Conservation (phyloP, 2,888 invertebrate genomes). For the Spodoptera littoralis region DNA sequence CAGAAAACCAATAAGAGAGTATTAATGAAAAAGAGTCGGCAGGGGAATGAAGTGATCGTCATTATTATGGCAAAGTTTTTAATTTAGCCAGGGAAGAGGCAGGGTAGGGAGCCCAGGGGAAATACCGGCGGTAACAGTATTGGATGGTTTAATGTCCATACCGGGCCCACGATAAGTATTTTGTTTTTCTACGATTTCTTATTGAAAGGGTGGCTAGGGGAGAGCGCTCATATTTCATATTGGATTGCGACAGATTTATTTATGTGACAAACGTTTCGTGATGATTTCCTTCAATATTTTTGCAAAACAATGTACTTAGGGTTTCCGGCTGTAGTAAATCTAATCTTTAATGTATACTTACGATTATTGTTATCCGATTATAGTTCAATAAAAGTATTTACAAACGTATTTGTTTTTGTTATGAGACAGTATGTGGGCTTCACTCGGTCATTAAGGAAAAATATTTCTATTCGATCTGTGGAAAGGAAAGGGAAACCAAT, state of each 20-base stretch:
- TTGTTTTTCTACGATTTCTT: constrained; percentile 38
- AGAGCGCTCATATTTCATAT: constrained; percentile 34
- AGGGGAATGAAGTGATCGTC: constrained; percentile 38
- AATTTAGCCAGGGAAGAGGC: constrained; percentile 52
- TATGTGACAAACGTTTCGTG: constrained; percentile 23
- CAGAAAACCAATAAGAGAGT: constrained; percentile 47
- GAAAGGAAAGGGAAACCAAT: too few species aligned
- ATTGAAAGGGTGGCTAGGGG: constrained; percentile 21
- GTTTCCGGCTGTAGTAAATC: too few species aligned
- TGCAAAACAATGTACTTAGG: too few species aligned
- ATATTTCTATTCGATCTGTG: too few species aligned
- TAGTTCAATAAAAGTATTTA: too few species aligned
- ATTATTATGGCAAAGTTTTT: constrained; percentile 55
- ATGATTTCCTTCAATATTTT: constrained; percentile 4
- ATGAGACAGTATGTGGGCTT: too few species aligned
- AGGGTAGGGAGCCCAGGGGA: constrained; percentile 38
- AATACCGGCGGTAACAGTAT: constrained; percentile 48
- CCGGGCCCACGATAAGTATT: constrained; percentile 25
- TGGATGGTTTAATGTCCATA: constrained; percentile 44
- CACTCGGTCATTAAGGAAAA: too few species aligned
- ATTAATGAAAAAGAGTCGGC: constrained; percentile 43
- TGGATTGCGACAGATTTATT: constrained; percentile 37
- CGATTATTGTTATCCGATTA: too few species aligned
- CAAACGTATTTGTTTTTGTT: too few species aligned
- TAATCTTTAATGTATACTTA: too few species aligned